phyloP scores from a whole-genome alignment of 2,113 vertebrate genomes.

The Actinemys pallida region DNA sequence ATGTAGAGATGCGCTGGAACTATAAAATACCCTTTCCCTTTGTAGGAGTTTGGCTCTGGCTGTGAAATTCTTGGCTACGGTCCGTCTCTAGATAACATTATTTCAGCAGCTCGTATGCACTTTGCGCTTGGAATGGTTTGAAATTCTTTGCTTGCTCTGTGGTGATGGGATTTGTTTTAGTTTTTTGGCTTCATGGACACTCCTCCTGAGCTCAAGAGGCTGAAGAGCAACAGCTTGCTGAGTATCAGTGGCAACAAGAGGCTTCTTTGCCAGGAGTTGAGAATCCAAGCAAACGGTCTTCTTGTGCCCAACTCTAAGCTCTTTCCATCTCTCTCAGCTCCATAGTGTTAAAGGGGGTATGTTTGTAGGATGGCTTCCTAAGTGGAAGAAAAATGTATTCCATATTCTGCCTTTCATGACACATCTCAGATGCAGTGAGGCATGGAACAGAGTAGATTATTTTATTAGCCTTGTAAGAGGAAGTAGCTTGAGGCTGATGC shows the following conservation, averaged over 20 bases:
- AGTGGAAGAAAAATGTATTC: neutral
- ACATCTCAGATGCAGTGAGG: neutral
- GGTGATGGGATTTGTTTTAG: neutral
- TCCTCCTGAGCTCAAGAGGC: neutral
- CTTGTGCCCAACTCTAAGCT: neutral
- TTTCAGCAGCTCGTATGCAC: neutral
- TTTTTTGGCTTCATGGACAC: neutral
- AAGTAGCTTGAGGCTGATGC: neutral
- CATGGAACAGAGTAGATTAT: accelerated
- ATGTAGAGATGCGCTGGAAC: neutral
- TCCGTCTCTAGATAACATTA: neutral
- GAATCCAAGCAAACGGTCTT: slow-evolving; percentile 23
- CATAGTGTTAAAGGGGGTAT: neutral
- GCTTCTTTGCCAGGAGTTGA: neutral
- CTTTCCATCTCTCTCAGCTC: slow-evolving; percentile 37
- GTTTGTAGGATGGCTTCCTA: slow-evolving; percentile 2
- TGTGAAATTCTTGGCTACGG: neutral
- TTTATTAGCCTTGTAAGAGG: neutral
- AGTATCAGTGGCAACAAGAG: neutral
- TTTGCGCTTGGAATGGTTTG: accelerated
- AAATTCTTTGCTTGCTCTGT: neutral
- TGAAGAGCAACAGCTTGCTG: slow-evolving; percentile 27
- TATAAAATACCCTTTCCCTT: neutral
- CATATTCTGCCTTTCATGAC: neutral
- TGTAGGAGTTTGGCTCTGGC: neutral